phyloP scores from a whole-genome alignment of 2,888 invertebrate species.

The Theretra japonica region DNA sequence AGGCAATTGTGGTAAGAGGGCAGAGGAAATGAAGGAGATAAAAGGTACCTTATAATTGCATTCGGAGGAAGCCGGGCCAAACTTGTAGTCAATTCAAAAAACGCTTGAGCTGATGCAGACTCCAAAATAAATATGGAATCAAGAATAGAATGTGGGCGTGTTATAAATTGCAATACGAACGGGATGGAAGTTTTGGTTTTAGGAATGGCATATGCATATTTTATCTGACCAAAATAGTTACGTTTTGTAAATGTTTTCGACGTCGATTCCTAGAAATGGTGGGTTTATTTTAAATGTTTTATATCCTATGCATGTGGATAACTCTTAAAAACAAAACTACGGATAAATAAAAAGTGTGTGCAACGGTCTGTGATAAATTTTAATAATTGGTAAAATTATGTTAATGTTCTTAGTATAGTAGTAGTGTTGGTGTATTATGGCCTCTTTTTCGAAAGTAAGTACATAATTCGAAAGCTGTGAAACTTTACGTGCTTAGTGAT shows the following conservation, averaged over 20 bases:
- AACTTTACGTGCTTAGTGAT: slow-evolving; percentile 34
- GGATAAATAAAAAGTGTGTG: too few species aligned
- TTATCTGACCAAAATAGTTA: background rate
- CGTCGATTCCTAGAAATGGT: background rate
- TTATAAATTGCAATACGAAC: slow-evolving; percentile 11
- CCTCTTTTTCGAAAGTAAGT: slow-evolving; percentile 8
- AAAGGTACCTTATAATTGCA: too few species aligned
- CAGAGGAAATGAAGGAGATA: too few species aligned
- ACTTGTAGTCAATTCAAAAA: background rate
- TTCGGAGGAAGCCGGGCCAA: too few species aligned
- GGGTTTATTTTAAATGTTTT: background rate
- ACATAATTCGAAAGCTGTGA: slow-evolving; percentile 40
- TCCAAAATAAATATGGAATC: background rate
- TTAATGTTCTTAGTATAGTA: background rate
- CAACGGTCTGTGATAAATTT: background rate
- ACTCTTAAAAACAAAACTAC: background rate
- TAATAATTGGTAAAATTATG: background rate
- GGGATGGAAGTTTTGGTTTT: background rate
- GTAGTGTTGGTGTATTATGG: background rate
- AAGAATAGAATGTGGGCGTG: background rate
- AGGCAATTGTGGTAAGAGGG: too few species aligned
- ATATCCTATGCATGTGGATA: background rate
- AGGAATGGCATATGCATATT: background rate
- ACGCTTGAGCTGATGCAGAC: background rate
- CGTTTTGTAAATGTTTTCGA: background rate